A percentile compares a stretch with the other conserved stretches of the same genome.
Evolutionary conservation across 2,113 vertebrate species (phyloP).

Genomic region (Furnarius figulus): DNA sequence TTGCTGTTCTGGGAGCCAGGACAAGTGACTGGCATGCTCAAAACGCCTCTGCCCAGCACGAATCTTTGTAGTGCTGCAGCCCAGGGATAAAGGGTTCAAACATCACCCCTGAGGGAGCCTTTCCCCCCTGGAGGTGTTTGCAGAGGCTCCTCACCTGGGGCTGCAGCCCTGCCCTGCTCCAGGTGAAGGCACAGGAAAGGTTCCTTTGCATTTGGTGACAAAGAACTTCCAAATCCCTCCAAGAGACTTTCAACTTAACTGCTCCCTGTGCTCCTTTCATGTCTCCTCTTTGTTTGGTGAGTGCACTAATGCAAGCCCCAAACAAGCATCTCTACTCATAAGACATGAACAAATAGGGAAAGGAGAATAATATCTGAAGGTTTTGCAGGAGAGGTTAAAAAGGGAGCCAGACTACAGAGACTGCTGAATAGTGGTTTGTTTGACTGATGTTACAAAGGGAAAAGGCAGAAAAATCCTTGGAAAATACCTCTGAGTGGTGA

Average conservation of each 20-base stretch:
- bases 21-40: not conserved
- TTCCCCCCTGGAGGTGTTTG: not conserved
- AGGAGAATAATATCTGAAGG: slow-evolving; percentile 29
- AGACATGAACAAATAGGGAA: slow-evolving; percentile 34
- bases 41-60: not conserved
- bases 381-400: slow-evolving; percentile 44
- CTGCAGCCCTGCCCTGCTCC: not conserved
- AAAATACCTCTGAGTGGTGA: slow-evolving; percentile 42
- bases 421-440: not conserved
- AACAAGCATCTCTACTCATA: slow-evolving; percentile 7
- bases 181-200: slow-evolving; percentile 7
- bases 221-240: not conserved
- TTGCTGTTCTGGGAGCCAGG: not conserved
- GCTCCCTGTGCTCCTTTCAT: slow-evolving; percentile 34
- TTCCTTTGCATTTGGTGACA: not conserved
- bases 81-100: not conserved
- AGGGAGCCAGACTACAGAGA: slow-evolving; percentile 2
- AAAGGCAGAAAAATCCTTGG: slow-evolving; percentile 34
- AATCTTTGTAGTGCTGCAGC: not conserved
- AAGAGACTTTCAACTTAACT: slow-evolving; percentile 5
- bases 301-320: slow-evolving; percentile 3
- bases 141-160: not conserved
- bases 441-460: slow-evolving; percentile 39
- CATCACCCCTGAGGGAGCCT: not conserved
- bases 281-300: not conserved